Conservation (phyloP, 2,888 invertebrate genomes). For the Limnephilus auricula region DNA sequence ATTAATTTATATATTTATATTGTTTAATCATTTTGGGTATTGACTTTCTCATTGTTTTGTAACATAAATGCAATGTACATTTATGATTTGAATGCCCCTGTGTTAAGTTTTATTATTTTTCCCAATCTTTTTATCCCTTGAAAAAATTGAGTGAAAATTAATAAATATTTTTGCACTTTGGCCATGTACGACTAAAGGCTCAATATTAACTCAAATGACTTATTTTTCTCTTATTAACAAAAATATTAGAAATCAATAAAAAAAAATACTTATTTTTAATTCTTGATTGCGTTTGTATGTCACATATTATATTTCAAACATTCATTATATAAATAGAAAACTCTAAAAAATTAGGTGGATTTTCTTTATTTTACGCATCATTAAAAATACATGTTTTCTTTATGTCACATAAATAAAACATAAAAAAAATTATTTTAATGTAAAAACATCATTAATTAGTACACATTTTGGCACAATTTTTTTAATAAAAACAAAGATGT, state of each 20-base stretch:
- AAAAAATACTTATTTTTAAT: background rate
- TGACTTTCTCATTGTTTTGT: background rate
- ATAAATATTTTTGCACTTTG: background rate
- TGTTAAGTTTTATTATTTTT: conserved; percentile 27
- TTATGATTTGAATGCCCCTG: background rate
- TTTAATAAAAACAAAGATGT: background rate
- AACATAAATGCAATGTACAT: background rate
- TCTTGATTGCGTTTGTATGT: background rate
- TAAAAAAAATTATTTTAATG: background rate
- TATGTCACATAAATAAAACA: background rate
- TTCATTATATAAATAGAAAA: background rate
- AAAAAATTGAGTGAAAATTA: conserved; percentile 42
- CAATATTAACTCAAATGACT: conserved; percentile 22
- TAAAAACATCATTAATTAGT: background rate
- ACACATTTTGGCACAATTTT: background rate
- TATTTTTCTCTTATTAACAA: conserved; percentile 11
- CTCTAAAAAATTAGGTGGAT: background rate
- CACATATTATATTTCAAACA: background rate
- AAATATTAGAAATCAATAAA: conserved; percentile 3
- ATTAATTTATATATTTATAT: background rate
- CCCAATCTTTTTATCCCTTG: conserved; percentile 38
- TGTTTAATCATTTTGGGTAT: background rate
- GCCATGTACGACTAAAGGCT: background rate
- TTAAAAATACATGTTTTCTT: too few relatives aligned
- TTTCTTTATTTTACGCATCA: background rate